phyloP scores from a whole-genome alignment of 2,113 vertebrate genomes.

The Sander vitreus region DNA sequence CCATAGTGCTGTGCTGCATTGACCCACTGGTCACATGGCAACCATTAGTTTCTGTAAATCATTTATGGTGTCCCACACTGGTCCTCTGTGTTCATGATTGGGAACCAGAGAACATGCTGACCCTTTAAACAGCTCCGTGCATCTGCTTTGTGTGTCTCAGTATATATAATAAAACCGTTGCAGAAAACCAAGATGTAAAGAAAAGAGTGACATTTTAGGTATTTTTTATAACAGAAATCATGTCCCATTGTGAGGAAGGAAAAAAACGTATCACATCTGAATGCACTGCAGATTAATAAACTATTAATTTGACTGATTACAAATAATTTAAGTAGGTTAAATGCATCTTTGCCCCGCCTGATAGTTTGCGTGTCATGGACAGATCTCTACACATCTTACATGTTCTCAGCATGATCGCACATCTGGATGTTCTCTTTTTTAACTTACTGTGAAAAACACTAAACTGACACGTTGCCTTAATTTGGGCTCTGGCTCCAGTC shows the following conservation, averaged over 20 bases:
- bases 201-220: not conserved
- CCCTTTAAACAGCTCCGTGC: constrained; percentile 14
- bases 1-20: not conserved
- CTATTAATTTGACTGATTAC: not conserved
- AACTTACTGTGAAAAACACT: constrained; percentile 52
- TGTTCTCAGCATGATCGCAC: constrained; percentile 53
- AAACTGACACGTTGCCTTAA: constrained; percentile 65
- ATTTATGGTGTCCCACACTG: constrained; percentile 56
- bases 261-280: constrained; percentile 25
- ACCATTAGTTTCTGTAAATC: constrained; percentile 65
- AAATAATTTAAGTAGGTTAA: not conserved
- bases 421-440: constrained; percentile 79
- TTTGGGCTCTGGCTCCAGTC: constrained; percentile 72
- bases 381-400: constrained; percentile 23
- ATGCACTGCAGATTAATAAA: constrained; percentile 63
- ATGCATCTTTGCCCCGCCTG: not conserved
- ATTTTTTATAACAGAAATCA: not conserved
- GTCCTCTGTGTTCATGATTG: constrained; percentile 16
- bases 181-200: not conserved
- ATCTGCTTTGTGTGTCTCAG: constrained; percentile 29
- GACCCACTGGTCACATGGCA: constrained; percentile 65
- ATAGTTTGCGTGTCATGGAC: constrained; percentile 7
- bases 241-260: not conserved
- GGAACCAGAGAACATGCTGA: constrained; percentile 26
- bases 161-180: not conserved